These are phyloP conservation scores for Adelphocoris suturalis DNA, from an alignment of 2,888 invertebrate species.

Conservation along the genomic window DNA sequence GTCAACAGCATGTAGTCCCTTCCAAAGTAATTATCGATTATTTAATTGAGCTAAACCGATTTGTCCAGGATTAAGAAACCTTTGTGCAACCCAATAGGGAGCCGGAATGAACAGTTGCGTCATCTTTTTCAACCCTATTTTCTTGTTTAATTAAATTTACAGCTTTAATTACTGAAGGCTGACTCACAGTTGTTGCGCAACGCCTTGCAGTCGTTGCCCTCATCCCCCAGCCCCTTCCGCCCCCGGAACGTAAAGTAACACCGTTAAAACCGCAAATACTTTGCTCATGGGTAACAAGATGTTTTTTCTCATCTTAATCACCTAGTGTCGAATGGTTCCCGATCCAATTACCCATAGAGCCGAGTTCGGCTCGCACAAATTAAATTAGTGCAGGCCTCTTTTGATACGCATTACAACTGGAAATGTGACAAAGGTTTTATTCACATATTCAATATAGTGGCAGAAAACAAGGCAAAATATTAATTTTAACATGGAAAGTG, in stretches of 20 bases:
- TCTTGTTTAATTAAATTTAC: conserved; percentile 49
- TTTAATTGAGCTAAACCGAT: conserved; percentile 44
- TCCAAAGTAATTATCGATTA: conserved; percentile 43
- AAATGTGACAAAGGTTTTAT: too few species aligned
- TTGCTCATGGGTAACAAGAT: conserved; percentile 1
- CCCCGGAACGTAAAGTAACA: neutral
- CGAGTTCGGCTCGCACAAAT: neutral
- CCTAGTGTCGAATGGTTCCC: conserved; percentile 5
- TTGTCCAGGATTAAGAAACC: conserved; percentile 53
- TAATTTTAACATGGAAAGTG: too few species aligned
- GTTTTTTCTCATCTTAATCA: neutral
- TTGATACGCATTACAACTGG: too few species aligned
- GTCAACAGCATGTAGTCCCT: too few species aligned
- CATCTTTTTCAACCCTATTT: conserved; percentile 50
- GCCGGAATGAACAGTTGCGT: conserved; percentile 25
- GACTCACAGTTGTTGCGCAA: neutral
- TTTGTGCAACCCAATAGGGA: conserved; percentile 17
- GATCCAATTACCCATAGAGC: neutral
- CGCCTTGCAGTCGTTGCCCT: neutral
- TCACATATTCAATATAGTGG: too few species aligned
- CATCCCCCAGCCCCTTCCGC: neutral
- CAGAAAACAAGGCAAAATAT: too few species aligned
- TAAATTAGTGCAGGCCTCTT: too few species aligned
- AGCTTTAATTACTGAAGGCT: conserved; percentile 51
- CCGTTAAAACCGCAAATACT: neutral